A percentile compares a stretch with the other conserved stretches of the same genome.
These are phyloP conservation scores for Petrocephalus schoutedeni DNA, from an alignment of 2,797 vertebrate genomes.

Conservation along the genomic window DNA sequence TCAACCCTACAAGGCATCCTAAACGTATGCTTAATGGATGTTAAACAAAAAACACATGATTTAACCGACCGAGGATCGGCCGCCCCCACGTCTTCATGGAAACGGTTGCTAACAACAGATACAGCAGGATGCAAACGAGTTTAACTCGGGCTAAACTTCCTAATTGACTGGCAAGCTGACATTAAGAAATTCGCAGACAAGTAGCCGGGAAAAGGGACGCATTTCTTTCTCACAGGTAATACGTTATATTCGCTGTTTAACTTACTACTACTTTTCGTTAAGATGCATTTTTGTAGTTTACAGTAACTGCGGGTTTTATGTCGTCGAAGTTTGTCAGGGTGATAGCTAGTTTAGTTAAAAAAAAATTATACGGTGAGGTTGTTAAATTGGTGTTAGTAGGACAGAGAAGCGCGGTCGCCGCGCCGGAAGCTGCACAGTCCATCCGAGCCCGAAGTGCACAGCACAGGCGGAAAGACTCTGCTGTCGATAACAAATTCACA, in stretches of 20 bases:
- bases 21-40: not conserved
- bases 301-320: not conserved
- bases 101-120: conserved; percentile 69
- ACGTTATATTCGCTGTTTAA: not conserved
- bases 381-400: not conserved
- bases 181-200: not conserved
- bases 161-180: not conserved
- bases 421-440: not conserved
- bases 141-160: not conserved
- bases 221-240: not conserved
- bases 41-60: not conserved
- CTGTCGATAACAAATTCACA: not conserved
- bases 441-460: not conserved
- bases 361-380: not conserved
- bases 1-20: no score
- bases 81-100: conserved; percentile 31
- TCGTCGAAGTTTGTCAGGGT: not conserved
- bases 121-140: not conserved
- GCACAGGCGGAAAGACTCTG: not conserved
- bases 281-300: not conserved
- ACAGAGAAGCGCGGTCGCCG: not conserved
- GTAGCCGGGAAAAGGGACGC: not conserved
- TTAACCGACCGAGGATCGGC: not conserved
- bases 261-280: not conserved
- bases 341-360: not conserved